These are phyloP conservation scores for Nowickia ferox DNA, from an alignment of 2,888 invertebrate species.

Conservation along the genomic window DNA sequence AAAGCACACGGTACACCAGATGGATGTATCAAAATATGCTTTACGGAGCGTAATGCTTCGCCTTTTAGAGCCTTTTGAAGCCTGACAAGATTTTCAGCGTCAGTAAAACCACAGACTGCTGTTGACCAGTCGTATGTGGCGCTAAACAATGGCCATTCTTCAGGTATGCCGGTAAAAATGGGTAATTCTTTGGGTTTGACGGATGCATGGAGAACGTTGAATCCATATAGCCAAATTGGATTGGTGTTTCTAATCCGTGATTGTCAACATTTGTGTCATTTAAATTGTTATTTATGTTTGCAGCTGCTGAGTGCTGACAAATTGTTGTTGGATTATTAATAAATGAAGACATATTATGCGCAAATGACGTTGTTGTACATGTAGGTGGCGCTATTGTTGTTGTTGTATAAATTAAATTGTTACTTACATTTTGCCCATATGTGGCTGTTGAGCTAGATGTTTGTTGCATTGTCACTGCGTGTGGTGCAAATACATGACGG, in stretches of 20 bases:
- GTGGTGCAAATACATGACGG: background rate
- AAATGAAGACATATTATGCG: no score
- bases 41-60: background rate
- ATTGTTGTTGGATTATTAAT: no score
- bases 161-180: background rate
- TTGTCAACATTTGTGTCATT: no score
- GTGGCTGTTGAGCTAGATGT: slow-evolving; percentile 3
- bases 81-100: background rate
- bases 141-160: slow-evolving; percentile 6
- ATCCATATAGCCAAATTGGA: slow-evolving; percentile 8
- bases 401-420: no score
- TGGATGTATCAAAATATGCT: background rate
- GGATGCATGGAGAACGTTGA: slow-evolving; percentile 8
- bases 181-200: background rate
- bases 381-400: background rate
- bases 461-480: no score
- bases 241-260: no score
- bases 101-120: background rate
- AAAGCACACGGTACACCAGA: background rate
- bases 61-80: background rate
- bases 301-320: no score
- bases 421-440: slow-evolving; percentile 13
- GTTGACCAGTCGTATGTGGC: no score
- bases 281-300: no score
- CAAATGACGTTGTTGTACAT: slow-evolving; percentile 13